Conservation (phyloP, 2,797 vertebrate genomes). For the Meda fulgida region DNA sequence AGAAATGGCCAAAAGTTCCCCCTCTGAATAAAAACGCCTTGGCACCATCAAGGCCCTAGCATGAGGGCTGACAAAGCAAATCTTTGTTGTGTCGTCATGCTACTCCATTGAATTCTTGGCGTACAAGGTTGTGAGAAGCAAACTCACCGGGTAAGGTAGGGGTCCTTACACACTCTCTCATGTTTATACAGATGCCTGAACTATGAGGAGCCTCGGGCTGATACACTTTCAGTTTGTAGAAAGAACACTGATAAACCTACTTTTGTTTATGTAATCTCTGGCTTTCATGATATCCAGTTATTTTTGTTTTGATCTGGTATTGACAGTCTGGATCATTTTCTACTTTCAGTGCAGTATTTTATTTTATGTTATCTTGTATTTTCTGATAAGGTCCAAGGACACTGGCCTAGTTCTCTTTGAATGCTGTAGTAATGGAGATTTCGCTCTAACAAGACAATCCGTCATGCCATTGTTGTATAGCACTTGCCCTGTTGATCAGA, state of each 20-base stretch:
- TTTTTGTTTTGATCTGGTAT: neutral
- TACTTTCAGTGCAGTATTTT: neutral
- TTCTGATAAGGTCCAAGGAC: neutral
- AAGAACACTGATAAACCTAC: neutral
- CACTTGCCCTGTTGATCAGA: conserved; percentile 73
- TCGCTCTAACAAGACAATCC: conserved; percentile 52
- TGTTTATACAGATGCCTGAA: conserved; percentile 15
- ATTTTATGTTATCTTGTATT: neutral
- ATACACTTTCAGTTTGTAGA: conserved; percentile 32
- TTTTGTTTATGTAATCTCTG: conserved; percentile 37
- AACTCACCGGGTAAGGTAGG: conserved; percentile 4
- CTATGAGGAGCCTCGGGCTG: conserved; percentile 21
- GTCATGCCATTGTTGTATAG: conserved; percentile 62
- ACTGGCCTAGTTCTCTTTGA: neutral
- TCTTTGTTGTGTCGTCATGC: neutral
- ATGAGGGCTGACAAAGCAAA: neutral
- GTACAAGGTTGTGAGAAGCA: neutral
- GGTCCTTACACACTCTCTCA: neutral
- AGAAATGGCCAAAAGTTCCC: neutral
- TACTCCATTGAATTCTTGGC: neutral
- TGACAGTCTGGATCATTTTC: neutral
- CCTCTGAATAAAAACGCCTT: neutral
- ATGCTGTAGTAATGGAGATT: conserved; percentile 2
- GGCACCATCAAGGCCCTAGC: neutral
- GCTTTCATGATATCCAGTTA: neutral